Percentiles rank a stretch among this genome's conserved stretches.
Evolutionary conservation across 2,113 vertebrate species (phyloP).

Genomic region (Trematocara marginatum): DNA sequence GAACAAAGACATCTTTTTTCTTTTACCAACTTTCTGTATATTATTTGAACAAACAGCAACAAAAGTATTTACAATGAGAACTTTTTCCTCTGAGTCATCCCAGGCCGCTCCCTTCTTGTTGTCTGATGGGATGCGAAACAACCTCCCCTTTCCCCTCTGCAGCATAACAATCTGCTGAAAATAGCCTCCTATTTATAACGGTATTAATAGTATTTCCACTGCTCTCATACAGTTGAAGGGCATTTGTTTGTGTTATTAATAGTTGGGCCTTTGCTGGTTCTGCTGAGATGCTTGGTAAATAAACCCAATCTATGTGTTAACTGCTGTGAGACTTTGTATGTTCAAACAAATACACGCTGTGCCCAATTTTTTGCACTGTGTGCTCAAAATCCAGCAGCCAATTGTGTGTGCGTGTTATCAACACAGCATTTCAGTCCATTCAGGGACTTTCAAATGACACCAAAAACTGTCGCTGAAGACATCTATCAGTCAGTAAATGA

Average conservation of each 20-base stretch:
- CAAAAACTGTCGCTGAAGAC: neutral
- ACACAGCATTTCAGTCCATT: neutral
- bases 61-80: neutral
- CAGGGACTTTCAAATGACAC: neutral
- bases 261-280: conserved; percentile 27
- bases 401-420: neutral
- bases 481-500: neutral
- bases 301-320: conserved; percentile 10
- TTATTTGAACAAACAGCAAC: neutral
- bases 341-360: conserved; percentile 11
- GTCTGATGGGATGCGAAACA: neutral
- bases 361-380: neutral
- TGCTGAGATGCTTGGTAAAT: conserved; percentile 35
- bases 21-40: neutral
- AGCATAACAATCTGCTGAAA: conserved; percentile 2
- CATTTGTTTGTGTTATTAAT: conserved; percentile 45
- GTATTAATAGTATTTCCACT: conserved; percentile 29
- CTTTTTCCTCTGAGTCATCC: neutral
- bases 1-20: neutral
- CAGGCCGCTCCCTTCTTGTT: neutral
- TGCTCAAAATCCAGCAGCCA: neutral
- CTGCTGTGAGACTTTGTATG: neutral
- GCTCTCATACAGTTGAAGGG: conserved; percentile 6
- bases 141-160: neutral
- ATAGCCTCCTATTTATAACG: conserved; percentile 33